Evolutionary conservation across 2,113 vertebrate species (phyloP).

Genomic region (Trogon melanurus): DNA sequence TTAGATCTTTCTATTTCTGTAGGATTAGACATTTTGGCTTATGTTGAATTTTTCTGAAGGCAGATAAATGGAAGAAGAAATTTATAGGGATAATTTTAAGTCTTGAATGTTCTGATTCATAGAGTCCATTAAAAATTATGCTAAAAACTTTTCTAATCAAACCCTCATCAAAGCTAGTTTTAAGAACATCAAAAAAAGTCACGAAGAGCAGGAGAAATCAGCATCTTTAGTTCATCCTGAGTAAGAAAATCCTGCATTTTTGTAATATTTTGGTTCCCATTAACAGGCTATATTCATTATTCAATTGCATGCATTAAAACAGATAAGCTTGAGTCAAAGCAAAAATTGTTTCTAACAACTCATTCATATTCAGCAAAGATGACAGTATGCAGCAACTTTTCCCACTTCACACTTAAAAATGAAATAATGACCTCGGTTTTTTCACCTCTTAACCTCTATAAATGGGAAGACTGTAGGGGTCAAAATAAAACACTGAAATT

Average conservation of each 20-base stretch:
- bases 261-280: background rate
- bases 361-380: conserved; percentile 16
- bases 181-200: background rate
- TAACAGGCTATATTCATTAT: background rate
- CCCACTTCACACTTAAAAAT: background rate
- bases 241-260: background rate
- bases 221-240: background rate
- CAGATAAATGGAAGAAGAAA: background rate
- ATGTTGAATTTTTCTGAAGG: background rate
- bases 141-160: background rate
- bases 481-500: conserved; percentile 22
- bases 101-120: background rate
- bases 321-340: background rate
- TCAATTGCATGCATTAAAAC: background rate
- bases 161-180: background rate
- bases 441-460: conserved; percentile 20
- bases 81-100: background rate
- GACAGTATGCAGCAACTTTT: background rate
- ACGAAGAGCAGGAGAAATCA: background rate
- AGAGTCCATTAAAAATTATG: background rate
- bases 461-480: background rate
- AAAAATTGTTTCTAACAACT: background rate
- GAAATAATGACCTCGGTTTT: conserved; percentile 5
- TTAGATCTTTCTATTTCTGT: background rate
- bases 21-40: background rate